Conservation (phyloP, 1,140 invertebrate species). For the Leptopilina clavipes region DNA sequence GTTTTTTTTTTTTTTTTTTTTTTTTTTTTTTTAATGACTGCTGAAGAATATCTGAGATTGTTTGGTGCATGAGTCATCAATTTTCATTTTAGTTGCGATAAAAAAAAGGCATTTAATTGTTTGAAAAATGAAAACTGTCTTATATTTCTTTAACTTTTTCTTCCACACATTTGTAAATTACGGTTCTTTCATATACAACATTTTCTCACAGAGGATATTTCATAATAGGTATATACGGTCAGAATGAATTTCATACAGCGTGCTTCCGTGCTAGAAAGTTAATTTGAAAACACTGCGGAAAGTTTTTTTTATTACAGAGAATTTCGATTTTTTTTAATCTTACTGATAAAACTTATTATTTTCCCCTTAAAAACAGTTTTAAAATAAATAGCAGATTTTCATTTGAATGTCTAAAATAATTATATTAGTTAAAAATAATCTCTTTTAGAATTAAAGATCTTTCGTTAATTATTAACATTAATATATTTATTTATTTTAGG, state of each 20-base stretch:
- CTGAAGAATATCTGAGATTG: background rate
- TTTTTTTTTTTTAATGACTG: background rate
- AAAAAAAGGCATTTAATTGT: background rate
- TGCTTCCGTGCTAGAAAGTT: conserved; percentile 27
- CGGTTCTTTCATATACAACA: conserved; percentile 7
- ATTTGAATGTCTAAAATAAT: too few species aligned
- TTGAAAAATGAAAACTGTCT: background rate
- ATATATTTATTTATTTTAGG: too few species aligned
- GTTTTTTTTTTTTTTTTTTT: background rate
- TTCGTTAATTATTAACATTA: too few species aligned
- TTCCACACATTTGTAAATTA: conserved; percentile 10
- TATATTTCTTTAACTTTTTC: background rate
- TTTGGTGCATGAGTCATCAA: background rate
- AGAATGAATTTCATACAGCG: conserved; percentile 34
- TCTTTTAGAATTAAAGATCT: too few species aligned
- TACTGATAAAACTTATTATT: conserved; percentile 37
- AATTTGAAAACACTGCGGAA: background rate
- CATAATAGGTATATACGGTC: background rate
- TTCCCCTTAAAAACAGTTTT: background rate
- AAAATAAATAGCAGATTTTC: too few species aligned
- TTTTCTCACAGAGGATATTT: conserved; percentile 34
- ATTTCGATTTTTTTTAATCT: conserved; percentile 6
- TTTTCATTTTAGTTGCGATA: background rate
- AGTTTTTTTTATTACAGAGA: conserved; percentile 17
- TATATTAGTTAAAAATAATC: too few species aligned